These are phyloP conservation scores for Noctua janthina DNA, from an alignment of 2,888 invertebrate genomes.

Conservation along the genomic window DNA sequence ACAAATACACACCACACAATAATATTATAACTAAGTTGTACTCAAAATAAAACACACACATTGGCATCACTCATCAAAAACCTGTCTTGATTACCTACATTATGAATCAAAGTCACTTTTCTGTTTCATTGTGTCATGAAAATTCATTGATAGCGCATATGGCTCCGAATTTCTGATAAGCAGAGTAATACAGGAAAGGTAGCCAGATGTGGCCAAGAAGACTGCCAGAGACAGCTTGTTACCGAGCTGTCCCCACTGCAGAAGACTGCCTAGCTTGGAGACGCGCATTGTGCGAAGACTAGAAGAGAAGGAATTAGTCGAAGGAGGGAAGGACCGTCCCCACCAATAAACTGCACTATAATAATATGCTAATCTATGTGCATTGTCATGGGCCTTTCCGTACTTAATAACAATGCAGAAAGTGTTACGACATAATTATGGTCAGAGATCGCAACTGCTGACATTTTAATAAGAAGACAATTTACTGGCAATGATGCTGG, in stretches of 20 bases:
- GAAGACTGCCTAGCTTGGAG: background rate
- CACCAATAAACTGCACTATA: background rate
- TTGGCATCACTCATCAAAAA: conserved; percentile 8
- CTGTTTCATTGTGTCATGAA: conserved; percentile 2
- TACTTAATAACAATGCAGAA: conserved; percentile 15
- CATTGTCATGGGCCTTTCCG: conserved; percentile 30
- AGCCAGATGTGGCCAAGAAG: background rate
- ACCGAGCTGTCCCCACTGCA: background rate
- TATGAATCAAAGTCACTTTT: conserved; percentile 21
- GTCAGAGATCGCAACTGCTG: conserved; percentile 10
- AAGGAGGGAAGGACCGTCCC: no score
- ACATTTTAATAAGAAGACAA: conserved; percentile 7
- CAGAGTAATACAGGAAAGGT: background rate
- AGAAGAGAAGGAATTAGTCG: background rate
- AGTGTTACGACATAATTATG: conserved; percentile 32
- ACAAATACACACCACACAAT: no score
- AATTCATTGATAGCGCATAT: background rate
- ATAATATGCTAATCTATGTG: conserved; percentile 5
- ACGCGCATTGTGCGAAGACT: background rate
- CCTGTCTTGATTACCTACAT: conserved; percentile 4
- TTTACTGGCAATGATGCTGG: conserved; percentile 16
- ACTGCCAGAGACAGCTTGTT: background rate
- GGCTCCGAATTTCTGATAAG: background rate
- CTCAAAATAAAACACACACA: background rate
- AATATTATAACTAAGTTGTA: no score